Evolutionary conservation across 2,797 vertebrate genomes (phyloP), one percentile per base, ranked within the genome.

Genomic region (Sebastolobus altivelis): DNA sequence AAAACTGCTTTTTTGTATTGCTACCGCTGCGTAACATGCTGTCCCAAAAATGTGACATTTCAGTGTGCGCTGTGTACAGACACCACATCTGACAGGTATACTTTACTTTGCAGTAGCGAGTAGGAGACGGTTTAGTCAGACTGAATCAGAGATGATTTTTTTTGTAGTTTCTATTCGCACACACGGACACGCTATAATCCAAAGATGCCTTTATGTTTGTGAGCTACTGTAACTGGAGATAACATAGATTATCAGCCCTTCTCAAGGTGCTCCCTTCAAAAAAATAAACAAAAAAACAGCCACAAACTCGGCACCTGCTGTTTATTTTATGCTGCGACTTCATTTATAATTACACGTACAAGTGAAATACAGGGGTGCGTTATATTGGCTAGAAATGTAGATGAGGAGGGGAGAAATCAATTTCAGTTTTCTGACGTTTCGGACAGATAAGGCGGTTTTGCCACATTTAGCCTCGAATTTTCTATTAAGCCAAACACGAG

Each of bases 401-500:
- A 90, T 83, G 83, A 85, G 79, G 46, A 70, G 59, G 73, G 74
- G 72, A 87, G 72, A 93, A 93, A 92, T 93, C 86, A 56, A 92
- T 93, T 93, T 85, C 33, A 70, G 29, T 75, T 82, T 75, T 72
- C 72, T 89, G 89, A 91, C 90, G 75, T 90, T 93, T 81, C 75
- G 75, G 80, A 91, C 88, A 90, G 89, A 92, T 89, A 92, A 82
- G 83, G 69, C 65, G 33, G 63, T 90, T 91, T 89, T 87, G 78
- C 87, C 92, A 90, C 80, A 89, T 93, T 94, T 92, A 93, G 82
- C 82, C 82, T 82, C 43, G 14, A 91, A 94, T 94, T 95, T 95
- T 96, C 94, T 92, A 96, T 95, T 94, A 94, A 92, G 89, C 77
- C 84, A 91, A 94, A 95, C 94, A 93, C 27, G 65, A 93, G 94